A percentile compares a stretch with the other conserved stretches of the same genome.
Conservation (phyloP, 2,797 vertebrate species). For the Anguilla marmorata region DNA sequence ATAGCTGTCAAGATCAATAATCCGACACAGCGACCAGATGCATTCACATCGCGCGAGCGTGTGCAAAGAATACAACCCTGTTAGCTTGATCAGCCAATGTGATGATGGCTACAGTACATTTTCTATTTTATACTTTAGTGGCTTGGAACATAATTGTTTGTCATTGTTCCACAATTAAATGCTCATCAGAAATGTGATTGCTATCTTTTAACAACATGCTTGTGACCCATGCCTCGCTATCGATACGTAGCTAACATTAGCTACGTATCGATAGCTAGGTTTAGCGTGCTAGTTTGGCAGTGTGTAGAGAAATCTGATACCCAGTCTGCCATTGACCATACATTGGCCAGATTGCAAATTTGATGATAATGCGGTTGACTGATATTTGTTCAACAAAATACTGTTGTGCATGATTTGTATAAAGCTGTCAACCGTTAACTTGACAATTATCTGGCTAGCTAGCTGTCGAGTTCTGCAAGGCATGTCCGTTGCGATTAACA, state of each 20-base stretch:
- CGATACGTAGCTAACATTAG: no score
- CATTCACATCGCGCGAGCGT: neutral
- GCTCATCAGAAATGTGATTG: neutral
- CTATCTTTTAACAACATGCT: neutral
- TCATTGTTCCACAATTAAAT: neutral
- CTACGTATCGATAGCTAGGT: no score
- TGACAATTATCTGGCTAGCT: neutral
- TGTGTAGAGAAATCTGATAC: neutral
- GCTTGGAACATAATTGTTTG: neutral
- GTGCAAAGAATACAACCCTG: neutral
- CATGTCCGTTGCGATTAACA: neutral
- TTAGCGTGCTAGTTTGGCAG: no score
- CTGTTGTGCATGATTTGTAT: neutral
- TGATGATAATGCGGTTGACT: neutral
- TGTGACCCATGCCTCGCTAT: neutral
- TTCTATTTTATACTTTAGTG: neutral
- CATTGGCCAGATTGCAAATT: neutral
- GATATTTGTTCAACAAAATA: neutral
- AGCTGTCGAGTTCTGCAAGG: neutral
- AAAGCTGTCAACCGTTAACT: neutral
- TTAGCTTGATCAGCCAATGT: neutral
- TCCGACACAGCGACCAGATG: neutral
- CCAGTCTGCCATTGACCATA: neutral
- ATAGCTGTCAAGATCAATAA: neutral
- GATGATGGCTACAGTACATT: neutral